Evolutionary conservation across 1,140 invertebrate species (phyloP), one percentile per base, ranked within the genome.

Genomic region (Drosophila prosaltans): DNA sequence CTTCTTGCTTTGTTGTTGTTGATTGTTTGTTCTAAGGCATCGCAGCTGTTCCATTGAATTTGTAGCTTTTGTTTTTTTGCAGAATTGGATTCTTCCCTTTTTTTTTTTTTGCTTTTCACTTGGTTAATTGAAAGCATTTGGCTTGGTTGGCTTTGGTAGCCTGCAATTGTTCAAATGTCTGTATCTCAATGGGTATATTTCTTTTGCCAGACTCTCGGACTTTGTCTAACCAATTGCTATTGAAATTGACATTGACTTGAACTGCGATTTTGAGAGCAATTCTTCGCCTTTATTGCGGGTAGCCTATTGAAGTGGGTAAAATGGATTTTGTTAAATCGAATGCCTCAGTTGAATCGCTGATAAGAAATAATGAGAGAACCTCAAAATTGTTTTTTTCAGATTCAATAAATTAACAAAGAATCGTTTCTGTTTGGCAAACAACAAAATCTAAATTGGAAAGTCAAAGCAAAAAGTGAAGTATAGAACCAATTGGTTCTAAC

Each of bases 41-140:
- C 61, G 54, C 65, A 86, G 73, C 69, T 77, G 74, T 76, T 76
- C 45, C 73, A 76, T 70, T 26, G 36, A 75, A 69, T 55, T 28
- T 28, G 65, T 32, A 59, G 28, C 43, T 55, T 51, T 61, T 51
- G 58, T 51, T 40, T 51, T 40, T 55, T 41, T 43, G n/a, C 21
- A 66, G 54, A 21, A 66, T 73, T 75, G 51, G 16, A 51, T 62
- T 68, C 51, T 68, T 62, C 76, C 75, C 64, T 41, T 58, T 67
- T 70, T 30, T 70, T 30, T 16, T 16, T 16, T 16, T 16, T 16
- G 16, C 81, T 81, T 84, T 85, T 70, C 74, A 74, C 60, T 76
- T 45, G 55, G 74, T 72, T 84, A 85, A 84, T 84, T 85, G 81
- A 66, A 55, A 85, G 55, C 70, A 70, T 61, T 73, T 51, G 45